Evolutionary conservation across 2,113 vertebrate genomes (phyloP).

Genomic region (Danionella cerebrum): DNA sequence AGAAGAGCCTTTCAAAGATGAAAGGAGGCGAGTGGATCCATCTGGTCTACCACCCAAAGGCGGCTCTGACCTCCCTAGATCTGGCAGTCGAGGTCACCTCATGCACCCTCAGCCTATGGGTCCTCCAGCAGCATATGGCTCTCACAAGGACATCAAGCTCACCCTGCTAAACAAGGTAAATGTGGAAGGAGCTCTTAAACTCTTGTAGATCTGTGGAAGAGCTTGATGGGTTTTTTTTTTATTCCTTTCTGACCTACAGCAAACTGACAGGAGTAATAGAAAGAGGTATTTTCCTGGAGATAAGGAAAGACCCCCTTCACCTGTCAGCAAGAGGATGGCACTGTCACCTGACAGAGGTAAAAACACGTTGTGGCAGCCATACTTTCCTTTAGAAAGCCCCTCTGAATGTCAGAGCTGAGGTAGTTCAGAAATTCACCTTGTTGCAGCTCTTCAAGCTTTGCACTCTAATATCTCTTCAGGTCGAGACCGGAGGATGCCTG

Average conservation of each 20-base stretch:
- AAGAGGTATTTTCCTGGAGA: slow-evolving; percentile 89
- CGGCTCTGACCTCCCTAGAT: slow-evolving; percentile 47
- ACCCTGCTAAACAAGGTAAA: slow-evolving; percentile 89
- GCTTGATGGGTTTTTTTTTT: background rate
- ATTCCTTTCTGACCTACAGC: slow-evolving; percentile 49
- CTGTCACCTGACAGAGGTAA: slow-evolving; percentile 90
- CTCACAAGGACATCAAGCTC: slow-evolving; percentile 97
- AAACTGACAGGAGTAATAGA: slow-evolving; percentile 80
- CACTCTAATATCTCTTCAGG: slow-evolving; percentile 44
- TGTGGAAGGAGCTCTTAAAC: background rate
- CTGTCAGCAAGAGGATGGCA: slow-evolving; percentile 78
- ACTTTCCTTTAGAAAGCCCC: slow-evolving; percentile 12
- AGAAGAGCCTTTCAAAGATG: slow-evolving; percentile 80
- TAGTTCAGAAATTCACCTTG: background rate
- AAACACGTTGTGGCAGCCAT: background rate
- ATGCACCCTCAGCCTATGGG: slow-evolving; percentile 59
- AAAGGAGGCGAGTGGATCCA: slow-evolving; percentile 76
- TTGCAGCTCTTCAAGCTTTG: background rate
- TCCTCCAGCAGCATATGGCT: slow-evolving; percentile 70
- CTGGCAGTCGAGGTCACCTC: slow-evolving; percentile 60
- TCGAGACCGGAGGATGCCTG: slow-evolving; percentile 74
- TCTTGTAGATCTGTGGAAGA: background rate
- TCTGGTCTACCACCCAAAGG: slow-evolving; percentile 62
- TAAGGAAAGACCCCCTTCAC: slow-evolving; percentile 80
- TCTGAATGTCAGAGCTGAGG: background rate